These are phyloP conservation scores for Laterallus jamaicensis DNA, from an alignment of 2,113 vertebrate genomes.

Conservation along the genomic window DNA sequence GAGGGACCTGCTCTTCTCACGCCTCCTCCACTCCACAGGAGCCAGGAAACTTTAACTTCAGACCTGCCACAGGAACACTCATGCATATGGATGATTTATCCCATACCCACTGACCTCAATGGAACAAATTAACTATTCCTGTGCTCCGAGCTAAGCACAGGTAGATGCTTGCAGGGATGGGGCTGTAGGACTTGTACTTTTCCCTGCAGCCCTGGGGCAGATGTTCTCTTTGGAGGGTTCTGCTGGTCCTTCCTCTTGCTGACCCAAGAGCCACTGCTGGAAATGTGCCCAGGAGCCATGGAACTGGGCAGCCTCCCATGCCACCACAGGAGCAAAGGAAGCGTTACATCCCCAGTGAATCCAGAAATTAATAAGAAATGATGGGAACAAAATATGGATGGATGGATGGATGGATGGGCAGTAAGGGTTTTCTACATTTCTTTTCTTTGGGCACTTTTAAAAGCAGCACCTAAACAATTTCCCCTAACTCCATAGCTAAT, in stretches of 20 bases:
- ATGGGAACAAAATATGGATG: background rate
- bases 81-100: background rate
- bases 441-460: background rate
- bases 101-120: background rate
- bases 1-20: background rate
- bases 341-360: background rate
- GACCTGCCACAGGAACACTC: background rate
- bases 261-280: background rate
- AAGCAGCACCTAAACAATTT: background rate
- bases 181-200: background rate
- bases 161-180: background rate
- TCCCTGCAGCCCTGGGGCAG: background rate
- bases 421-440: background rate
- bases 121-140: background rate
- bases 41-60: background rate
- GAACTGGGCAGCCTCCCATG: background rate
- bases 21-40: fast-evolving
- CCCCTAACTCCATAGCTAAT: fast-evolving
- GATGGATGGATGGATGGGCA: background rate
- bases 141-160: background rate
- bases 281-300: fast-evolving
- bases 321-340: background rate
- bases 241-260: background rate
- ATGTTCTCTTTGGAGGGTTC: background rate
- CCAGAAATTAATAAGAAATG: background rate